Evolutionary conservation across 2,797 vertebrate species (phyloP), one percentile per base, ranked within the genome.

Genomic region (Cyprinella venusta): DNA sequence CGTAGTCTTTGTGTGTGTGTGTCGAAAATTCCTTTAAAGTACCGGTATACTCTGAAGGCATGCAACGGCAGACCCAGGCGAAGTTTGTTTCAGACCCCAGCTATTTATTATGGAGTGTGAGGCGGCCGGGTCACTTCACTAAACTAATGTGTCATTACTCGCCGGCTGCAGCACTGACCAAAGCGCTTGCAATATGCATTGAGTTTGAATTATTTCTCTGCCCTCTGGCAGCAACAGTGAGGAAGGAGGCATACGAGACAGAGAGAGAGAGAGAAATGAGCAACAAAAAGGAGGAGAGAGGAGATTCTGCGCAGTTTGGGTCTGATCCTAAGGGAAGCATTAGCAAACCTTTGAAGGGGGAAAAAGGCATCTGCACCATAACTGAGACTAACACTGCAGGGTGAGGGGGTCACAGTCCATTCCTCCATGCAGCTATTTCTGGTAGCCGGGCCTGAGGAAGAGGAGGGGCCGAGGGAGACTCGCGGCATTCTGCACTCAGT

Each of bases 191-290:
- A 94, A 93, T 94, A 93, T 94, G 94, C 93, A 95, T 92, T 90
- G 90, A 93, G 92, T 93, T 93, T 95, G 92, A 95, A 94, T 94
- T 93, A 94, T 95, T 94, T 93, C 92, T 92, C 85, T 93, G 91
- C 93, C 93, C 91, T 50, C 82, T 91, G 91, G 93, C 93, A 91
- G 90, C 88, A 87, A 84, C 88, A 84, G 85, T 81, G 68, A 81
- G 82, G 78, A 72, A 52, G 33, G 19, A 40, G 59, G 38, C 80
- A 48, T 86, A 76, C 13, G 86, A 82, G 69, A 87, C 75, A 88
- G 65, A 45, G 79, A 70, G 71, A 21, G 24, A 83, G 72, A 67
- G 78, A 86, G 71, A 84, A 81, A 87, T 84, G 56, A 87, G 79
- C 33, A 71, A 80, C 2, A 82, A 80, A 56, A 81, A 71, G 33